Evolutionary conservation across 2,797 vertebrate species (phyloP).

Genomic region (Nyctalus aviator): DNA sequence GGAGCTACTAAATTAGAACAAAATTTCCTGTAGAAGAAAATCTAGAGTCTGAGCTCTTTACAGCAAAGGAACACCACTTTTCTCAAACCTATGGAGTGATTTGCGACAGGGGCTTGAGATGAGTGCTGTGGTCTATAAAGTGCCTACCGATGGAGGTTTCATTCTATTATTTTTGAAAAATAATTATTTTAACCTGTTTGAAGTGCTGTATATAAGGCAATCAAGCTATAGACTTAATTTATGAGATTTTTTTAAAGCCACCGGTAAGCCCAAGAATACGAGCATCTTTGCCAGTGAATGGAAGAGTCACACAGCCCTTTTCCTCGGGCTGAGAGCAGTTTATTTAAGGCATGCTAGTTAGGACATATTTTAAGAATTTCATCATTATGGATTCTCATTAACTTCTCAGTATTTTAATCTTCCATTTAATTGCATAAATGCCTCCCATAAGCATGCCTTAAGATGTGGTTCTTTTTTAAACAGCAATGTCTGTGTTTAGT

Average conservation of each 20-base stretch:
- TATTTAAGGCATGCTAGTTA: constrained; percentile 80
- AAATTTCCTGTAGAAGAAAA: constrained; percentile 10
- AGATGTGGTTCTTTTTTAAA: constrained; percentile 60
- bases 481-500: constrained; percentile 62
- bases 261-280: constrained; percentile 72
- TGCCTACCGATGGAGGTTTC: background rate
- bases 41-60: constrained; percentile 19
- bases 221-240: constrained; percentile 65
- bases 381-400: constrained; percentile 81
- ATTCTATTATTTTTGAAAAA: constrained; percentile 56
- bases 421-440: constrained; percentile 78
- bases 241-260: constrained; percentile 63
- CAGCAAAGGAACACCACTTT: background rate
- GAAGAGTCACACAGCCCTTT: constrained; percentile 56
- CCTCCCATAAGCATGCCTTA: constrained; percentile 59
- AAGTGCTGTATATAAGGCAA: constrained; percentile 6
- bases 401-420: constrained; percentile 79
- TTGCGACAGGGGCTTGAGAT: background rate
- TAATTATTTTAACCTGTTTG: constrained; percentile 51
- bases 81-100: background rate
- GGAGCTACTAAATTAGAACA: background rate
- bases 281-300: constrained; percentile 68
- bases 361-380: constrained; percentile 79
- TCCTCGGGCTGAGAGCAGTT: constrained; percentile 66
- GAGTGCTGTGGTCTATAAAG: background rate